A percentile compares a stretch with the other conserved stretches of the same genome.
Evolutionary conservation across 1,140 invertebrate genomes (phyloP).

Genomic region (Atta texana): DNA sequence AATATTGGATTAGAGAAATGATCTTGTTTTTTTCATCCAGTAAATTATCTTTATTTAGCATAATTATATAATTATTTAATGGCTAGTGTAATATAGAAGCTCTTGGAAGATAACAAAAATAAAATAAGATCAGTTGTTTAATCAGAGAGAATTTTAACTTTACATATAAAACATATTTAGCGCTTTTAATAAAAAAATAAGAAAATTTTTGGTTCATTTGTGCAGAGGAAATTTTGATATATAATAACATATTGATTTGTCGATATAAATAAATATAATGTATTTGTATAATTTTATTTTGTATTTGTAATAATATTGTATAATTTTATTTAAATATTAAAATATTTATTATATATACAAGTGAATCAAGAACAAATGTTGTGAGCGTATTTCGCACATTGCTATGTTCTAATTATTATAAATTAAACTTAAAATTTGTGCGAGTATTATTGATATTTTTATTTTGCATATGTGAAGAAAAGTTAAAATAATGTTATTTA

Average conservation of each 20-base stretch:
- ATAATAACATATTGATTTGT: neutral
- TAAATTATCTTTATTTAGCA: neutral
- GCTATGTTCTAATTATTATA: neutral
- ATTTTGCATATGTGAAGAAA: neutral
- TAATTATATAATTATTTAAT: neutral
- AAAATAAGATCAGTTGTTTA: neutral
- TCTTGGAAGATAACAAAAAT: neutral
- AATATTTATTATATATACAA: neutral
- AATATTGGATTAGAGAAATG: too few species aligned
- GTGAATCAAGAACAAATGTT: neutral
- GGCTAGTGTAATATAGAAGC: neutral
- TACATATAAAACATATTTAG: neutral
- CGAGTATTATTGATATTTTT: constrained; percentile 3
- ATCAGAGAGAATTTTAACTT: neutral
- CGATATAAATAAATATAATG: neutral
- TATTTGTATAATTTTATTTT: too few species aligned
- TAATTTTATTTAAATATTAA: neutral
- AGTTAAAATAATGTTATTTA: neutral
- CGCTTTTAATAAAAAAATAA: neutral
- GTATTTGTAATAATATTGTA: neutral
- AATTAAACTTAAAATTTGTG: neutral
- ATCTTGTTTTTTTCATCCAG: too few species aligned
- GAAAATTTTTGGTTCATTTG: neutral
- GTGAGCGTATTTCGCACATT: neutral
- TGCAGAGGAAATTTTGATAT: neutral